These are phyloP conservation scores for Triplophysa bombifrons DNA, from an alignment of 2,797 vertebrate species.

Conservation along the genomic window DNA sequence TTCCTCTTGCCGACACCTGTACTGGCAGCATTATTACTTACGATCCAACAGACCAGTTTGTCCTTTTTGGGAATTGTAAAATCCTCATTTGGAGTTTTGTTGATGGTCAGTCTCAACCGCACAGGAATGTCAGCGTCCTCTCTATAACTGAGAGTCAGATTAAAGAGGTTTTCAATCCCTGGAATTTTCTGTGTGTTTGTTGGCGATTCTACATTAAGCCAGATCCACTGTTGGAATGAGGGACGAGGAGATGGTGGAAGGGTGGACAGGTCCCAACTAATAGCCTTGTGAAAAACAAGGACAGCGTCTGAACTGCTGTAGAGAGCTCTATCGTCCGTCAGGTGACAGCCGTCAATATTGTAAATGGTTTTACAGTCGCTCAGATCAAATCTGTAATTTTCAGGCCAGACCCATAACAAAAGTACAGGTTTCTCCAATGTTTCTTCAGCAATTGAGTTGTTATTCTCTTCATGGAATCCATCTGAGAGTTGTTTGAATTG, in stretches of 20 bases:
- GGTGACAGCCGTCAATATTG: conserved; percentile 79
- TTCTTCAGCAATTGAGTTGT: no score
- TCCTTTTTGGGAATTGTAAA: conserved; percentile 85
- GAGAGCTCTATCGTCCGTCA: conserved; percentile 81
- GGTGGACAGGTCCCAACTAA: conserved; percentile 81
- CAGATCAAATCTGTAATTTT: conserved; percentile 80
- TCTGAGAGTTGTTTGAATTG: not conserved
- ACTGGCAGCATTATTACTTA: conserved; percentile 75
- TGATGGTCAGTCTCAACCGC: conserved; percentile 75
- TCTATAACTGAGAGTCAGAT: conserved; percentile 85
- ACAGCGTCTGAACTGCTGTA: conserved; percentile 81
- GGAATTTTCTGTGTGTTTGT: conserved; percentile 76
- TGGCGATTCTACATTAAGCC: conserved; percentile 86
- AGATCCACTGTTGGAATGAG: conserved; percentile 88
- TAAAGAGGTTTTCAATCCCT: conserved; percentile 85
- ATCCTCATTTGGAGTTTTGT: conserved; percentile 67
- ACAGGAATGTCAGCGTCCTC: conserved; percentile 84
- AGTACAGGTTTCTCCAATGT: conserved; percentile 79
- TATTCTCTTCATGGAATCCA: not conserved
- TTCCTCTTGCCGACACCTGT: conserved; percentile 69
- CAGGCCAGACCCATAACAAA: conserved; percentile 87
- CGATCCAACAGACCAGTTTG: conserved; percentile 84
- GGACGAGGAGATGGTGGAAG: conserved; percentile 81
- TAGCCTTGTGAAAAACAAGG: conserved; percentile 83
- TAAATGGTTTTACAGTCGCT: conserved; percentile 79